Evolutionary conservation across 2,113 vertebrate genomes (phyloP).

Genomic region (Rhizomys pruinosus): DNA sequence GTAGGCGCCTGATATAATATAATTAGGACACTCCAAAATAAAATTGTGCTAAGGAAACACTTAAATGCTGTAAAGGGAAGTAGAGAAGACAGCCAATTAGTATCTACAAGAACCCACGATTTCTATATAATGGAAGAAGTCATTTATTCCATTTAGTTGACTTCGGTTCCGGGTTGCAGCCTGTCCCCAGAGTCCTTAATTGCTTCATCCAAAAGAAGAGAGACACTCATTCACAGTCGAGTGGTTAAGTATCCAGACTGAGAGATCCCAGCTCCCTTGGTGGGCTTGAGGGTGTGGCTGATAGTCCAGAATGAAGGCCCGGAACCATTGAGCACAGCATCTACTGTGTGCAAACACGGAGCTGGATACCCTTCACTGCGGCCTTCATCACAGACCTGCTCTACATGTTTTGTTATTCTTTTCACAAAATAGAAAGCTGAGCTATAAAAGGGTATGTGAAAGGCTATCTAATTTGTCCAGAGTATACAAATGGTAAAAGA

Average conservation of each 20-base stretch:
- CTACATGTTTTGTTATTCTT: background rate
- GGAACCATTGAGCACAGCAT: background rate
- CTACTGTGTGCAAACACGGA: background rate
- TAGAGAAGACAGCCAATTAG: slow-evolving; percentile 79
- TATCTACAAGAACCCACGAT: slow-evolving; percentile 58
- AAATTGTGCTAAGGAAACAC: slow-evolving; percentile 77
- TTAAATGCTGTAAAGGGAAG: slow-evolving; percentile 73
- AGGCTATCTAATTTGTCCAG: background rate
- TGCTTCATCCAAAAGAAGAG: slow-evolving; percentile 43
- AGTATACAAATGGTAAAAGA: background rate
- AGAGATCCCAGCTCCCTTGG: background rate
- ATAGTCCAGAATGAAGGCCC: background rate
- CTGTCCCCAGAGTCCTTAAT: slow-evolving; percentile 58
- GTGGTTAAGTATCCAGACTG: background rate
- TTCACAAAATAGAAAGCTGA: slow-evolving; percentile 11
- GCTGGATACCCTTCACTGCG: background rate
- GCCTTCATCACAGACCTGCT: background rate
- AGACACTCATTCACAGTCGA: background rate
- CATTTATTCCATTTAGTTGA: slow-evolving; percentile 72
- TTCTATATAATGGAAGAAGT: slow-evolving; percentile 76
- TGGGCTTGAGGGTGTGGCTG: background rate
- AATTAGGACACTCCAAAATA: slow-evolving; percentile 76
- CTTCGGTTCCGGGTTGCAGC: slow-evolving; percentile 45
- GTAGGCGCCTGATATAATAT: slow-evolving; percentile 67
- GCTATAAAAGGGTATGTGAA: background rate